A percentile compares a stretch with the other conserved stretches of the same genome.
These are phyloP conservation scores for Stegodyphus dumicola DNA, from an alignment of 1,140 invertebrate species.

Conservation along the genomic window DNA sequence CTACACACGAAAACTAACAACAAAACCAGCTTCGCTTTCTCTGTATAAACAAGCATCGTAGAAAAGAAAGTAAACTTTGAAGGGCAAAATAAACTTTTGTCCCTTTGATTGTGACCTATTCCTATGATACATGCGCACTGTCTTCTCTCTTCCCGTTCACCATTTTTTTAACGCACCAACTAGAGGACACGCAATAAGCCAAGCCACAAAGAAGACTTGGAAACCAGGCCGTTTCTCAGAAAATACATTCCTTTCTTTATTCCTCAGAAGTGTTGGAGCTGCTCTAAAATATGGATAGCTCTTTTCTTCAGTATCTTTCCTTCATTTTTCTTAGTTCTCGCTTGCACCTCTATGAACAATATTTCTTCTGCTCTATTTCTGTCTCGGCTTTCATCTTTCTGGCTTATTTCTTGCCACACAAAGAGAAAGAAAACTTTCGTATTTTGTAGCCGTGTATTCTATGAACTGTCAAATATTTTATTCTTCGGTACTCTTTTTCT, in stretches of 20 bases:
- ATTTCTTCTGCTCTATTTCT: conserved; percentile 15
- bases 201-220: conserved; percentile 23
- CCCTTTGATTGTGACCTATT: neutral
- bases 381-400: neutral
- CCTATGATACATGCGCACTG: neutral
- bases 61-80: too few species aligned
- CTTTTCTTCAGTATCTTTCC: neutral
- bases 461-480: too few species aligned
- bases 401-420: too few species aligned
- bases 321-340: conserved; percentile 20
- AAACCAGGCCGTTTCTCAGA: neutral
- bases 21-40: too few species aligned
- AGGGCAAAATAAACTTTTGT: neutral
- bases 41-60: too few species aligned
- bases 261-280: neutral
- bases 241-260: conserved; percentile 8
- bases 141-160: neutral
- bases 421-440: too few species aligned
- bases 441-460: too few species aligned
- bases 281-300: conserved; percentile 41
- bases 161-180: conserved; percentile 20
- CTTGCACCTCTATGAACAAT: neutral
- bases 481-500: too few species aligned
- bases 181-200: conserved; percentile 18
- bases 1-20: too few species aligned